Evolutionary conservation across 2,888 invertebrate species (phyloP), one percentile per base, ranked within the genome.

Genomic region (Allacma fusca): DNA sequence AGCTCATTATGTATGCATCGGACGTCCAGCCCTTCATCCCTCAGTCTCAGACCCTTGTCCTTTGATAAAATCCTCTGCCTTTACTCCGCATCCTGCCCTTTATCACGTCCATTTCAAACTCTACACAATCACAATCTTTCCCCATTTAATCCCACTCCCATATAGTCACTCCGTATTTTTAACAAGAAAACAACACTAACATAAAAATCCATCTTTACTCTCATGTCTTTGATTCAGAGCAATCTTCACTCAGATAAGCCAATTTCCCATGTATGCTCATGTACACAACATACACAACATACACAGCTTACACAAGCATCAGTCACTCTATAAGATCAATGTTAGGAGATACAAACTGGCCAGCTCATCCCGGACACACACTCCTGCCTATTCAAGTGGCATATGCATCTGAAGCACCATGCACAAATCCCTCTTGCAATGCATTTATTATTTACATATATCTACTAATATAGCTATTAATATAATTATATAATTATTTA

Each of bases 1-100:
- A 75, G 67, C 75, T 76, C 69, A 76, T 76, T 76, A 62, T 34
- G 76, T 76, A 76, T 76, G 69, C 76, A 70, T 40, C 62, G 40
- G 59, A 69, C 62, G 76, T 76, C 62, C 68, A 40, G 24, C 70
- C 69, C 59, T 70, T 76, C 70, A 40, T 70, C 40, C 40, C 21
- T 44, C 43, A n/a, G n/a, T n/a, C 28, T 16, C 9, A 4, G 16
- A 16, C 62, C 23, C 34, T 28, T 23, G 40, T 69, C 68, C 40
- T 23, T 40, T 69, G 40, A 43, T 69, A 43, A 34, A 23, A 28
- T 12, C 26, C n/a, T 28, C 2, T 5, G 67, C 13, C n/a, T 16
- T 67, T 24, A 28, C 23, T 16, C 13, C 57, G 4, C n/a, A 7
- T 16, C 21, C 67, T 28, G 2, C 21, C 21, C 21, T n/a, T 4